phyloP scores from a whole-genome alignment of 2,797 vertebrate species.

The Cryptoblepharus egeriae region DNA sequence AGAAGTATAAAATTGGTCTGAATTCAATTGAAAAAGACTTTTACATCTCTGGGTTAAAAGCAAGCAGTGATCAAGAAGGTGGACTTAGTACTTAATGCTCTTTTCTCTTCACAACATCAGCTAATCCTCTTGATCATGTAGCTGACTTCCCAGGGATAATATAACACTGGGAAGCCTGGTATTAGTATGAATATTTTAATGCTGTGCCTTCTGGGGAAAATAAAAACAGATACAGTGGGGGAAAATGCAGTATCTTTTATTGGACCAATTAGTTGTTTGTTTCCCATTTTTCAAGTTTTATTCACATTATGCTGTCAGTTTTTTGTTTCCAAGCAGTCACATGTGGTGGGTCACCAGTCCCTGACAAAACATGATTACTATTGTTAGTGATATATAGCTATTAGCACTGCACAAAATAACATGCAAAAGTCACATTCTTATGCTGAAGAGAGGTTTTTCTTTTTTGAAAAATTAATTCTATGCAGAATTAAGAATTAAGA shows the following conservation, averaged over 20 bases:
- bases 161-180: not conserved
- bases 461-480: too few species aligned
- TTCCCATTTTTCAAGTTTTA: not conserved
- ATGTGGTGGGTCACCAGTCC: not conserved
- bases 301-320: not conserved
- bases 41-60: conserved; percentile 34
- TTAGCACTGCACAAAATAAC: not conserved
- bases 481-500: too few species aligned
- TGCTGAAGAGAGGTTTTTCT: not conserved
- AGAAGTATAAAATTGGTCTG: conserved; percentile 17
- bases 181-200: conserved; percentile 13
- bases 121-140: conserved; percentile 24
- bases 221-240: not conserved
- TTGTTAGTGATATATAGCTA: too few species aligned
- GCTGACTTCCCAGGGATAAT: conserved; percentile 6
- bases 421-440: not conserved
- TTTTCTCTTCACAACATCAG: not conserved
- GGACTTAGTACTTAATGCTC: conserved; percentile 21
- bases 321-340: not conserved
- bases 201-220: not conserved
- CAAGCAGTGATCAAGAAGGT: conserved; percentile 20
- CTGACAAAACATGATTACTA: not conserved
- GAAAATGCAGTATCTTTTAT: not conserved
- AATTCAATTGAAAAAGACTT: conserved; percentile 15
- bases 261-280: not conserved